Conservation (phyloP, 1,140 invertebrate species). For the Helicoverpa zea region DNA sequence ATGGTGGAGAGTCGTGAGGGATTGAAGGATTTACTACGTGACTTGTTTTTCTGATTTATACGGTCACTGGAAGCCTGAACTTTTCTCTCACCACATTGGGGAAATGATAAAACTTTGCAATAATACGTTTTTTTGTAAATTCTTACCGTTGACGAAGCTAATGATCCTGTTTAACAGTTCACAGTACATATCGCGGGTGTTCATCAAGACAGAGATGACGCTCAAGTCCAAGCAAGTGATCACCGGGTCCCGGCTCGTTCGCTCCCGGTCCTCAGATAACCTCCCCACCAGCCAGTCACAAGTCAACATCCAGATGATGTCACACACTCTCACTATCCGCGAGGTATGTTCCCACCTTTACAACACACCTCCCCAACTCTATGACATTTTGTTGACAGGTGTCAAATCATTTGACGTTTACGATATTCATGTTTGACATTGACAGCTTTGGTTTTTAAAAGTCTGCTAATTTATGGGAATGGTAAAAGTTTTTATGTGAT, state of each 20-base stretch:
- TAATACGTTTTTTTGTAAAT: neutral
- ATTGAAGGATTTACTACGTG: too few species aligned
- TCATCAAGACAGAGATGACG: conserved; percentile 96
- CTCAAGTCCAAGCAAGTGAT: conserved; percentile 93
- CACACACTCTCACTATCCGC: conserved; percentile 95
- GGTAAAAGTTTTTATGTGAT: neutral
- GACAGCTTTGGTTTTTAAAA: neutral
- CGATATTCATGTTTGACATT: conserved; percentile 7
- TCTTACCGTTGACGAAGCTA: neutral
- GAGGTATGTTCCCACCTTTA: conserved; percentile 89
- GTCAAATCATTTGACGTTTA: neutral
- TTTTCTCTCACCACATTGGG: too few species aligned
- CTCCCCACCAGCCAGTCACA: conserved; percentile 96
- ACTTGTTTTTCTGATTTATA: too few species aligned
- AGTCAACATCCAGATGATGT: conserved; percentile 97
- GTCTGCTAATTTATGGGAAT: conserved; percentile 3
- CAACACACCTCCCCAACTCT: neutral
- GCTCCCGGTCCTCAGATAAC: conserved; percentile 95
- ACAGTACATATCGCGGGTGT: conserved; percentile 96
- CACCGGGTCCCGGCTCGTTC: conserved; percentile 90
- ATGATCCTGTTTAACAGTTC: conserved; percentile 87
- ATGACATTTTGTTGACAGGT: conserved; percentile 17
- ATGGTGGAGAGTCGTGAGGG: too few species aligned
- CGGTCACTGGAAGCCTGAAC: too few species aligned
- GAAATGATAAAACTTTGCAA: too few species aligned